A percentile compares a stretch with the other conserved stretches of the same genome.
These are phyloP conservation scores for Dolichotis patagonum DNA, from an alignment of 2,113 vertebrate genomes.

Conservation along the genomic window DNA sequence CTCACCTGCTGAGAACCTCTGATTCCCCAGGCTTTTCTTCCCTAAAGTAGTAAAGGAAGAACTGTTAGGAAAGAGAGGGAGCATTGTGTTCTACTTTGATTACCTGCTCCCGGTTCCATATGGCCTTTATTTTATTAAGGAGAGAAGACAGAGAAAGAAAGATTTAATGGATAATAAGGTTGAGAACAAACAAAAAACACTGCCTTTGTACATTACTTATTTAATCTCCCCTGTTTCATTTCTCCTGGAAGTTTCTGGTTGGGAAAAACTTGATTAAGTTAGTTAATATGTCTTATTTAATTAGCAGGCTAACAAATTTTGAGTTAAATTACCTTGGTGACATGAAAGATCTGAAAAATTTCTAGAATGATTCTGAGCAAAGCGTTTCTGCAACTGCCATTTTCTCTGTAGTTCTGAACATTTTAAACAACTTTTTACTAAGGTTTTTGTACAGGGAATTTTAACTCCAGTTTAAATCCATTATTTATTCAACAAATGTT, in stretches of 20 bases:
- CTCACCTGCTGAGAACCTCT: slow-evolving; percentile 49
- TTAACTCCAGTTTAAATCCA: not conserved
- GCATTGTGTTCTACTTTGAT: slow-evolving; percentile 59
- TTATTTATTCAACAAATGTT: not conserved
- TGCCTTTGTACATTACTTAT: not conserved
- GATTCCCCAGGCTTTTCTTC: slow-evolving; percentile 62
- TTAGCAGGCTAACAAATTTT: not conserved
- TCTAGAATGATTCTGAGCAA: slow-evolving; percentile 1
- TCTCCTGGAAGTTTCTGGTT: slow-evolving; percentile 30
- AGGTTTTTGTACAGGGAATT: not conserved
- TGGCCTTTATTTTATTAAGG: slow-evolving; percentile 64
- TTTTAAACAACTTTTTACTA: not conserved
- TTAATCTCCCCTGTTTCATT: not conserved
- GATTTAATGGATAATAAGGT: slow-evolving; percentile 49
- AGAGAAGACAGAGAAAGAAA: slow-evolving; percentile 44
- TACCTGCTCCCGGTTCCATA: slow-evolving; percentile 13
- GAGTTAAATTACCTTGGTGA: not conserved
- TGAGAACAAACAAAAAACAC: slow-evolving; percentile 42
- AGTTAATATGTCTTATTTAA: slow-evolving; percentile 46
- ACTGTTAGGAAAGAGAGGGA: slow-evolving; percentile 28
- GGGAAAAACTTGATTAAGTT: slow-evolving; percentile 43
- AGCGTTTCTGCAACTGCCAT: not conserved
- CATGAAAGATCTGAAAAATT: not conserved
- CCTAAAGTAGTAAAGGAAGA: slow-evolving; percentile 53
- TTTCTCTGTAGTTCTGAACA: not conserved